Evolutionary conservation across 2,888 invertebrate species (phyloP).

Genomic region (Noctua fimbriata): DNA sequence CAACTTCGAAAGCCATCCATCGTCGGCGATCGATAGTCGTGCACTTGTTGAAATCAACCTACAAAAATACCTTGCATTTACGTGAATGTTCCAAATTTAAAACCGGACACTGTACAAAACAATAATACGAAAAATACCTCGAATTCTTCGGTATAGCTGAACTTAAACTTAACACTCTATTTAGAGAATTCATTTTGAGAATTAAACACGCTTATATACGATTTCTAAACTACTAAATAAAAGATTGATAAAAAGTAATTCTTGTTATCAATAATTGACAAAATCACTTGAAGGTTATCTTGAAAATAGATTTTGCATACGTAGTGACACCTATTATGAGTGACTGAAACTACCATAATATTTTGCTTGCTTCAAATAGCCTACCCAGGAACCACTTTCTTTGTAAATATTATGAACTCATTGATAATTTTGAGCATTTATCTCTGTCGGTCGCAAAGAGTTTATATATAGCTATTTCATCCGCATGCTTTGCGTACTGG

Average conservation of each 20-base stretch:
- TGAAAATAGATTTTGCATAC: constrained; percentile 82
- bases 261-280: constrained; percentile 88
- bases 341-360: constrained; percentile 68
- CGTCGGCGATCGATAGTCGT: constrained; percentile 85
- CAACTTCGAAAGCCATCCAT: constrained; percentile 97
- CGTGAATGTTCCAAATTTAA: constrained; percentile 73
- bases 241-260: constrained; percentile 70
- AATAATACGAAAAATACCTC: constrained; percentile 78
- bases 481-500: constrained; percentile 38
- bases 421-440: constrained; percentile 28
- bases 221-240: constrained; percentile 70
- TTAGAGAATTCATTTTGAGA: constrained; percentile 83
- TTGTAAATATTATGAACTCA: constrained; percentile 52
- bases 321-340: constrained; percentile 80
- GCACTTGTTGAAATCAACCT: constrained; percentile 85
- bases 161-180: constrained; percentile 81
- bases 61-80: constrained; percentile 77
- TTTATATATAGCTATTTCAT: constrained; percentile 35
- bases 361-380: constrained; percentile 26
- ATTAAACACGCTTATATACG: constrained; percentile 61
- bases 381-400: constrained; percentile 42
- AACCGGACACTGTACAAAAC: constrained; percentile 65
- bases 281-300: constrained; percentile 90
- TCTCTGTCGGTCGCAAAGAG: constrained; percentile 21
- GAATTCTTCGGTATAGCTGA: constrained; percentile 81